phyloP scores from a whole-genome alignment of 2,113 vertebrate genomes.

The Solea senegalensis region DNA sequence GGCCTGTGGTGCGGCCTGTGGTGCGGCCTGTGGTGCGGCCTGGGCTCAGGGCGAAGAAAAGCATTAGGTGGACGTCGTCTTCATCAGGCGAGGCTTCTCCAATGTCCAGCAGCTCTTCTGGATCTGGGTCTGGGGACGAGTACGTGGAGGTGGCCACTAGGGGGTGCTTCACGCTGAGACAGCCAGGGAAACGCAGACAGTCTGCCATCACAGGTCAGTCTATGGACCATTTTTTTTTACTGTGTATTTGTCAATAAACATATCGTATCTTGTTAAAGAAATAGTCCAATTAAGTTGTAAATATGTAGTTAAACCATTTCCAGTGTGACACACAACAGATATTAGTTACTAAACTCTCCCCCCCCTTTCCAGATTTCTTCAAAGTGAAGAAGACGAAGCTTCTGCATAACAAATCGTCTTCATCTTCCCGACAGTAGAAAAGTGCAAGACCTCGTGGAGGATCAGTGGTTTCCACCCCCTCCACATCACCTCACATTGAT shows the following conservation, averaged over 20 bases:
- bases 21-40: slow-evolving; percentile 4
- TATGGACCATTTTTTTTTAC: too few species aligned
- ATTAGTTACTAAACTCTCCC: too few species aligned
- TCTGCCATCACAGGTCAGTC: slow-evolving; percentile 79
- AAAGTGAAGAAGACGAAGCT: slow-evolving; percentile 76
- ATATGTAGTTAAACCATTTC: too few species aligned
- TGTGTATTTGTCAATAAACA: too few species aligned
- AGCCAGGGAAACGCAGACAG: slow-evolving; percentile 70
- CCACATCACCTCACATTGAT: slow-evolving; percentile 43
- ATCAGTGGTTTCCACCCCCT: slow-evolving; percentile 18
- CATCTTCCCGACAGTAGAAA: slow-evolving; percentile 59
- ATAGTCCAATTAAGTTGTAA: background rate
- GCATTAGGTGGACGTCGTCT: background rate
- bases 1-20: slow-evolving; percentile 2
- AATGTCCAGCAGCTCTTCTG: slow-evolving; percentile 40
- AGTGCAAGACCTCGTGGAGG: background rate
- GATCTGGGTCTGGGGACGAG: slow-evolving; percentile 59
- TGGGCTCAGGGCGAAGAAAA: background rate
- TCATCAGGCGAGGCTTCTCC: slow-evolving; percentile 37
- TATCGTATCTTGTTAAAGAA: background rate
- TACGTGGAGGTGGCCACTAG: slow-evolving; percentile 69
- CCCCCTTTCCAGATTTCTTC: slow-evolving; percentile 77
- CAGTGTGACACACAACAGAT: too few species aligned
- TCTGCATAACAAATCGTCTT: slow-evolving; percentile 66
- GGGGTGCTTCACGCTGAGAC: slow-evolving; percentile 47